Base-by-base conservation (phyloP, 2,113 vertebrate species). In the Proterorhinus semilunaris region DNA sequence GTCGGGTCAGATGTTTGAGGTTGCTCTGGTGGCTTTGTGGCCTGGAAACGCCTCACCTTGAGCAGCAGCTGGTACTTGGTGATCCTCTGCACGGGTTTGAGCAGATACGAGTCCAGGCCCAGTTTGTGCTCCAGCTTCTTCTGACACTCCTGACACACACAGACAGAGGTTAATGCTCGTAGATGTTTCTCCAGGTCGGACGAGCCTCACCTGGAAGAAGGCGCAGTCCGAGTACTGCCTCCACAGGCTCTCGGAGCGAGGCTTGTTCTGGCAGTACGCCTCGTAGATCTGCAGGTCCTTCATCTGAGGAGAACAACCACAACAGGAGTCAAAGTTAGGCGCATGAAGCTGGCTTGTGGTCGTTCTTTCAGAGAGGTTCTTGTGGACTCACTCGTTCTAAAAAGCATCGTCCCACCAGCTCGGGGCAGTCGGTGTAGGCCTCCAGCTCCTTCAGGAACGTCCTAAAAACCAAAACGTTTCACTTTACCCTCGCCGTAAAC, bases 191-290 rank as follows among this genome's bases (percentile, higher is more conserved):
- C 27, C 27, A 36, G 27, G 27, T 5, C 4, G 6, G 5, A 0
- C 0, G 21, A 46, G 5, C 62, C 36, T 47, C 68, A 99, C 98
- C 96, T 99, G 98, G 86, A 99, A 99, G 84, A 99, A 99, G 10
- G 92, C 89, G 70, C 95, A 97, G 87, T 98, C 96, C n/a, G 96
- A 98, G 87, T 94, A 98, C 83, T 98, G 98, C 45, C 98, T 93
- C 98, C 98, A 99, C 72, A 99, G 84, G 83, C 96, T 97, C 91
- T 99, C 98, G 0, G 98, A 99, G 63, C 98, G 94, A 16, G 96
- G 98, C 84, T 99, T 99, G 79, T 99, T 99, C 90, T 99, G 98
- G 84, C 98, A 99, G 84, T 99, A 99, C 74, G 95, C 95, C 89
- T 99, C 97, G 65, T 99, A 99, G 85, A 99, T 95, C 92, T 98